Evolutionary conservation across 2,888 invertebrate genomes (phyloP), one percentile per base, ranked within the genome.

Genomic region (Frankliniella fusca): DNA sequence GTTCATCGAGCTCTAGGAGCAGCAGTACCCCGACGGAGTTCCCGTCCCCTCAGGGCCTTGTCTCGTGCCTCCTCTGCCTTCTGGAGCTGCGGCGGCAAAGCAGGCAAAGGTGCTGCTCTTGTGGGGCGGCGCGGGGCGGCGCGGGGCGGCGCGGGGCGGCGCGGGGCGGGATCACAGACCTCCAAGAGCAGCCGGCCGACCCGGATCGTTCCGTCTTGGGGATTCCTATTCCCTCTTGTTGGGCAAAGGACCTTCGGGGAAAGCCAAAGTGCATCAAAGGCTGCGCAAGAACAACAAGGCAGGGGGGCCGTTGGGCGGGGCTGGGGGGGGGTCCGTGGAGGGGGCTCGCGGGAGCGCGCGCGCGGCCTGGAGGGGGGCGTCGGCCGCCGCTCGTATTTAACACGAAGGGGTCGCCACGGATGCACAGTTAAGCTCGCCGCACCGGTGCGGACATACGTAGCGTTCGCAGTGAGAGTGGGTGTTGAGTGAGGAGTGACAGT

Each of bases 181-280:
- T 76, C 70, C 15, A 54, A 15, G 11, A 2, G 15, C 18, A 54
- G 54, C 2, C 54, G 54, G 54, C 15, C 38, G 38, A 5, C 38
- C 38, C 38, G 38, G 38, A 2, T 5, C 38, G 54, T 54, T 54
- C 54, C 61, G 61, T 15, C 70, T 27, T 27, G 27, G 70, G 70
- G 70, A 76, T 76, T 12, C 70, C 70, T 27, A 27, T 76, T 76
- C 70, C 70, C 70, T 27, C 11, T 12, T 12, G 70, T 76, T 76
- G 70, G 27, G 27, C 70, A 76, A 76, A 27, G 70, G 70, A 76
- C 70, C 70, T 76, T 76, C 70, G 70, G 70, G 70, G 70, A 76
- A 76, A 76, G 70, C 70, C 70, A 76, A 76, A 76, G 27, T 76
- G 70, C 70, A 76, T 23, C 70, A 61, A 61, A 61, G 61, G 70